These are phyloP conservation scores for Drosophila lacteicornis DNA, from an alignment of 1,140 invertebrate species.

Conservation along the genomic window DNA sequence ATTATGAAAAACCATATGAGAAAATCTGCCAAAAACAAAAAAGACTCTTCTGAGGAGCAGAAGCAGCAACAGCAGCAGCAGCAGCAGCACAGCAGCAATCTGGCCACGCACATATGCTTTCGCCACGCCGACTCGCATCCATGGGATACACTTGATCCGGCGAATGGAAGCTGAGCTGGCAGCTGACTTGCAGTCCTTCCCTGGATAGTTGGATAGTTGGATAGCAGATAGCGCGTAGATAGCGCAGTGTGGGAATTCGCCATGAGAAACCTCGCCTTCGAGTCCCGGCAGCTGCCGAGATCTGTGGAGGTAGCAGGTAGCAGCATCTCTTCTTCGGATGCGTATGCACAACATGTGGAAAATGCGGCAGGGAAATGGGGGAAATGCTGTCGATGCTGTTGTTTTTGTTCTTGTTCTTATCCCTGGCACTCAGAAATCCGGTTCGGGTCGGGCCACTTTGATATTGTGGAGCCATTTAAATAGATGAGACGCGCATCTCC, in stretches of 20 bases:
- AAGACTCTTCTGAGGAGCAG: slow-evolving; percentile 19
- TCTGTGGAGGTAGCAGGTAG: slow-evolving; percentile 56
- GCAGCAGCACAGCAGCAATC: slow-evolving; percentile 46
- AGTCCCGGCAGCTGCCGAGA: slow-evolving; percentile 28
- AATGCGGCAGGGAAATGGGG: slow-evolving; percentile 54
- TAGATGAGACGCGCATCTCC: slow-evolving; percentile 5
- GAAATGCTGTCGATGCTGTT: slow-evolving; percentile 25
- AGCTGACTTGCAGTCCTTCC: slow-evolving; percentile 75
- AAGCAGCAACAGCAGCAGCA: neutral
- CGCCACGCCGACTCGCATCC: slow-evolving; percentile 37
- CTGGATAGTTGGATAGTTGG: slow-evolving; percentile 16
- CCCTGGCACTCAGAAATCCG: slow-evolving; percentile 33
- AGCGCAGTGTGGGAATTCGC: slow-evolving; percentile 71
- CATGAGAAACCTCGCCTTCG: slow-evolving; percentile 67
- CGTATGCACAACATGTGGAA: slow-evolving; percentile 70
- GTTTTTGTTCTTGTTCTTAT: slow-evolving; percentile 18
- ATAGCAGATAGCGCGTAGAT: slow-evolving; percentile 46
- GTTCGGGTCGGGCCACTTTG: slow-evolving; percentile 39
- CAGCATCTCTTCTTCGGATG: slow-evolving; percentile 30
- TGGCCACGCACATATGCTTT: slow-evolving; percentile 61
- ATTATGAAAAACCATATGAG: slow-evolving; percentile 73
- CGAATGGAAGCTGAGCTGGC: slow-evolving; percentile 47
- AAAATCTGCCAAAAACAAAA: slow-evolving; percentile 67
- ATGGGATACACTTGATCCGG: slow-evolving; percentile 67
- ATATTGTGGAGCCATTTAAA: slow-evolving; percentile 47